Evolutionary conservation across 2,113 vertebrate species (phyloP).

Genomic region (Peromyscus maniculatus): DNA sequence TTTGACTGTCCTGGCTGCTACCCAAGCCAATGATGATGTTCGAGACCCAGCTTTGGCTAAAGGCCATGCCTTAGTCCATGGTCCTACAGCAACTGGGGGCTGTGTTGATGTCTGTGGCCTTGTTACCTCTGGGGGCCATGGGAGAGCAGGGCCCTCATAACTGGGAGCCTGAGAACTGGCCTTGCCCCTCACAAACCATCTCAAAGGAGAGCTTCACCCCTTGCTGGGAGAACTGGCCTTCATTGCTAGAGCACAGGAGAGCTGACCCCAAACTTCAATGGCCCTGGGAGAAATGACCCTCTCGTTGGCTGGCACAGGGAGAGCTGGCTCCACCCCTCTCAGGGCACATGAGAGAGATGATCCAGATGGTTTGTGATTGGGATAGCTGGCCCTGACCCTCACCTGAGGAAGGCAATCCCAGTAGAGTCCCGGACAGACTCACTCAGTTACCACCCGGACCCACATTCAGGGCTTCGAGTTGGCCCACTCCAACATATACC

Average conservation of each 20-base stretch:
- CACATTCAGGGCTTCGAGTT: neutral
- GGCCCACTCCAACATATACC: neutral
- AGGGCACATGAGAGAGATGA: neutral
- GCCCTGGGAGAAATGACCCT: no score
- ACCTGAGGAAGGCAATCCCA: neutral
- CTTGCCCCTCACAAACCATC: fast-evolving
- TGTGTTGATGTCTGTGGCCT: neutral
- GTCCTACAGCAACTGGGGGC: neutral
- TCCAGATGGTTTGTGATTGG: neutral
- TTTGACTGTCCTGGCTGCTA: neutral
- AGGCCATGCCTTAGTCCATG: neutral
- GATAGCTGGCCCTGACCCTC: neutral
- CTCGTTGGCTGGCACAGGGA: no score
- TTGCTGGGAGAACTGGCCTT: no score
- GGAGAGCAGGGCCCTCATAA: neutral
- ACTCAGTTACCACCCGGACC: neutral
- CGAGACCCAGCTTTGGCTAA: fast-evolving
- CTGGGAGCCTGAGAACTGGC: neutral
- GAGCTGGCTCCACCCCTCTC: no score
- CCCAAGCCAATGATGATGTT: neutral
- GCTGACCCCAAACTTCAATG: no score
- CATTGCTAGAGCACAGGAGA: no score
- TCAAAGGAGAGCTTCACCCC: neutral
- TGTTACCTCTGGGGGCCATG: neutral
- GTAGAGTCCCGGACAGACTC: neutral